A percentile compares a stretch with the other conserved stretches of the same genome.
Conservation (phyloP, 92 coral and sea anemone genomes). For the Heliopora coerulea region DNA sequence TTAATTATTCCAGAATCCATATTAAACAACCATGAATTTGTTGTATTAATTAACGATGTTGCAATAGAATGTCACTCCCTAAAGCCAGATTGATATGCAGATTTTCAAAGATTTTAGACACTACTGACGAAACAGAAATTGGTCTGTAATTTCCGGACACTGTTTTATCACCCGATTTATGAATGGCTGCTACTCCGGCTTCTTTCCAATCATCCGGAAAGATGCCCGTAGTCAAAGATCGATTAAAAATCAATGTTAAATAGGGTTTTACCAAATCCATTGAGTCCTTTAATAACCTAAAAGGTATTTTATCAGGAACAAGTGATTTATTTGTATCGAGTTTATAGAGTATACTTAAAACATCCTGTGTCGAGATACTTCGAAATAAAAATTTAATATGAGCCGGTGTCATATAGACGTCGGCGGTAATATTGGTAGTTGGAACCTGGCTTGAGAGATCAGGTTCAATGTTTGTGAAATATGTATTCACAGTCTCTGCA, state of each 20-base stretch:
- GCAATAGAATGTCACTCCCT: neutral
- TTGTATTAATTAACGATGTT: neutral
- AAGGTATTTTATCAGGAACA: neutral
- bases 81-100: conserved; percentile 15
- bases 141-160: conserved; percentile 11
- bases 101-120: conserved; percentile 3
- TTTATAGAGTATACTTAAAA: no score
- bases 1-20: neutral
- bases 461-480: conserved; percentile 4
- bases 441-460: conserved; percentile 6
- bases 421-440: neutral
- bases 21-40: conserved; percentile 5
- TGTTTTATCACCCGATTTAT: neutral
- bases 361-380: no score
- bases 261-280: neutral
- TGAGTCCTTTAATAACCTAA: neutral
- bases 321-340: neutral
- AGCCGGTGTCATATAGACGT: no score
- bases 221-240: neutral
- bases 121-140: neutral
- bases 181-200: neutral
- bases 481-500: neutral
- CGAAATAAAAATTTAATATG: no score
- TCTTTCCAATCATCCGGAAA: neutral
- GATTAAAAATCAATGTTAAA: neutral